Evolutionary conservation across 2,797 vertebrate genomes (phyloP).

Genomic region (Tragelaphus eurycerus): DNA sequence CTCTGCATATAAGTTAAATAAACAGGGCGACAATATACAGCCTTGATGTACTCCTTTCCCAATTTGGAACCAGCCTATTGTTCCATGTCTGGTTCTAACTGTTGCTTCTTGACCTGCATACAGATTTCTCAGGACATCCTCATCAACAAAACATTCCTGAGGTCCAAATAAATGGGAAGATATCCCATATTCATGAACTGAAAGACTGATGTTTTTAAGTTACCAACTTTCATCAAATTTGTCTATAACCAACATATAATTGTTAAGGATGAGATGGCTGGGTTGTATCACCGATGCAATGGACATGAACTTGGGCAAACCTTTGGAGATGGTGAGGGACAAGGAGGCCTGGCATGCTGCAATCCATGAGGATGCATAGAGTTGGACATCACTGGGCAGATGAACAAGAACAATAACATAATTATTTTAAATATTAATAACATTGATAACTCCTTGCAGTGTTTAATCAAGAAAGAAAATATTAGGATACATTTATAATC

Average conservation of each 20-base stretch:
- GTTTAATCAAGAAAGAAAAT: background rate
- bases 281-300: no score
- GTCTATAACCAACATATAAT: background rate
- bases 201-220: background rate
- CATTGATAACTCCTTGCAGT: background rate
- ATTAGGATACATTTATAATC: background rate
- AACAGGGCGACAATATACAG: background rate
- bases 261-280: background rate
- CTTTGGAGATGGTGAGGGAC: background rate
- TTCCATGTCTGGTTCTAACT: no score
- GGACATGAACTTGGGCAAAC: background rate
- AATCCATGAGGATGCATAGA: background rate
- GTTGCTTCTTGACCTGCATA: background rate
- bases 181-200: background rate
- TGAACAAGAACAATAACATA: background rate
- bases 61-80: no score
- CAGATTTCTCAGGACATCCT: background rate
- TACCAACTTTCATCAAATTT: background rate
- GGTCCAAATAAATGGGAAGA: background rate
- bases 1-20: background rate
- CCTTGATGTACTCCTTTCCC: no score
- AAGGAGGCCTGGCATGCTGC: background rate
- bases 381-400: background rate
- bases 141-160: background rate
- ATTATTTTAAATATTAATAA: background rate